A percentile compares a stretch with the other conserved stretches of the same genome.
Conservation (phyloP, 2,888 invertebrate genomes). For the Eledone cirrhosa region DNA sequence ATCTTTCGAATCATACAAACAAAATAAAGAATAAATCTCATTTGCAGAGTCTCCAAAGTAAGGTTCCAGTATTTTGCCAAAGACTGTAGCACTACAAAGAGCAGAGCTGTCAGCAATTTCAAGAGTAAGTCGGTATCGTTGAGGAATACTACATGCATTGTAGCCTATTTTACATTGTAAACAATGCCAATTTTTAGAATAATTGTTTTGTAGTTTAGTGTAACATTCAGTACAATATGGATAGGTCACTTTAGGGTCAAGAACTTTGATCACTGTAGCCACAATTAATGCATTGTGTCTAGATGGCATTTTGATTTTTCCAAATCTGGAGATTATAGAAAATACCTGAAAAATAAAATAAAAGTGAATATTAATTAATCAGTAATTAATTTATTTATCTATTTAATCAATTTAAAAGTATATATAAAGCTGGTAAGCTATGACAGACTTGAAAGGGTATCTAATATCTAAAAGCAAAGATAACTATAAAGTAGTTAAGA, state of each 20-base stretch:
- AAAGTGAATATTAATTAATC: too few species aligned
- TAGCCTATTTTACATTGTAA: not conserved
- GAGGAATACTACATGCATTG: not conserved
- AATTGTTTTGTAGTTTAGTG: not conserved
- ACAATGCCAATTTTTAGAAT: not conserved
- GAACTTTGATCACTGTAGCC: not conserved
- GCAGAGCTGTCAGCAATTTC: slow-evolving; percentile 5
- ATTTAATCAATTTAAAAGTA: too few species aligned
- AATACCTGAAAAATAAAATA: too few species aligned
- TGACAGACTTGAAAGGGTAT: too few species aligned
- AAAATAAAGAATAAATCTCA: not conserved
- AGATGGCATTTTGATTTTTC: not conserved
- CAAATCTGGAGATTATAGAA: too few species aligned
- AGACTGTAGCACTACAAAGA: not conserved
- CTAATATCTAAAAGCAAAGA: too few species aligned
- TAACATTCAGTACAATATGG: slow-evolving; percentile 8
- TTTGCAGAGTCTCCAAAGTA: slow-evolving; percentile 13
- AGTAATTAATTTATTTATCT: too few species aligned
- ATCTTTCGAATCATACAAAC: not conserved
- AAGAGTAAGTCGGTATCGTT: not conserved
- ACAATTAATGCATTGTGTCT: not conserved
- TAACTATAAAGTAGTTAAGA: too few species aligned
- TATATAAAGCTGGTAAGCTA: too few species aligned
- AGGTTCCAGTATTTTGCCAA: slow-evolving; percentile 19
- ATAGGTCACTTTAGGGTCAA: not conserved